These are phyloP conservation scores for Orthonyx spaldingii DNA, from an alignment of 2,113 vertebrate species.

Conservation along the genomic window DNA sequence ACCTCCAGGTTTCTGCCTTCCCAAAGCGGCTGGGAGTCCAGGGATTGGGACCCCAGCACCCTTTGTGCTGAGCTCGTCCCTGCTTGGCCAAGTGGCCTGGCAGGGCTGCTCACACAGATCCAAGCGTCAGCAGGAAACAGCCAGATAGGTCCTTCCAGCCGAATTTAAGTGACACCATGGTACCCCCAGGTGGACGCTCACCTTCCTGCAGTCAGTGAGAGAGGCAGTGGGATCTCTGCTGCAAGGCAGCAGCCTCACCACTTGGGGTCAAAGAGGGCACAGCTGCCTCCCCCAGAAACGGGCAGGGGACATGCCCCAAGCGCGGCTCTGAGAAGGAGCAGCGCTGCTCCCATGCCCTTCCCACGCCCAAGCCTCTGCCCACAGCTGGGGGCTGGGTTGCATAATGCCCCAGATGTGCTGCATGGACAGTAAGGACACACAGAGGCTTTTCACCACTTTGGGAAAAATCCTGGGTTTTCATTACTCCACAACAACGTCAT, in stretches of 20 bases:
- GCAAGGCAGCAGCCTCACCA: not conserved
- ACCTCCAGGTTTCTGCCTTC: not conserved
- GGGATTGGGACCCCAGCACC: fast-evolving
- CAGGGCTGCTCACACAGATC: not conserved
- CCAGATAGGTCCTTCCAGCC: not conserved
- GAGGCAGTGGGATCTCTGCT: not conserved
- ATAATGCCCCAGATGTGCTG: not conserved
- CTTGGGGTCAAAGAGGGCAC: fast-evolving
- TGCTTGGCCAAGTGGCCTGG: fast-evolving
- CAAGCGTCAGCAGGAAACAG: not conserved
- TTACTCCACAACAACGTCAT: not conserved
- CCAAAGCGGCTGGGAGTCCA: not conserved
- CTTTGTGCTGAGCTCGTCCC: not conserved
- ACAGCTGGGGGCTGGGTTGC: fast-evolving
- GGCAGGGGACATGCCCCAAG: not conserved
- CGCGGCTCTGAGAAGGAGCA: not conserved
- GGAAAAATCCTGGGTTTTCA: not conserved
- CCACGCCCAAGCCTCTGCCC: not conserved
- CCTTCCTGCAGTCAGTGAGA: not conserved
- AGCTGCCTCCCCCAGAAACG: not conserved
- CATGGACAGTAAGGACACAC: not conserved
- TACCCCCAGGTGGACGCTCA: not conserved
- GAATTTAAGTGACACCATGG: not conserved
- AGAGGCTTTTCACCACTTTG: not conserved
- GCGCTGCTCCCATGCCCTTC: not conserved